A percentile compares a stretch with the other conserved stretches of the same genome.
phyloP scores from a whole-genome alignment of 1,140 invertebrate species.

The Lordiphosa collinella region DNA sequence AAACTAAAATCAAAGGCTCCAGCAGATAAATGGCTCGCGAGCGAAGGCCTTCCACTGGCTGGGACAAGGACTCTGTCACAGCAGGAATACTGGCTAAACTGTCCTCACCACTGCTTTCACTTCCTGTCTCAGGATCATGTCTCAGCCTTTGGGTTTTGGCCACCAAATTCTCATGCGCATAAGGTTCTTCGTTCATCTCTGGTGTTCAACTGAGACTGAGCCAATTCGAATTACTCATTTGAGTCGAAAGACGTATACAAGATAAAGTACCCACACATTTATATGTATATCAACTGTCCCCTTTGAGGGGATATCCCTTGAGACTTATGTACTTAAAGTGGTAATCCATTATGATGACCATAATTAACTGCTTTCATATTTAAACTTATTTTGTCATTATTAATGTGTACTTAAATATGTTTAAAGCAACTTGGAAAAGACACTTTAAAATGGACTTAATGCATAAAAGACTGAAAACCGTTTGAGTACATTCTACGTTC shows the following conservation, averaged over 20 bases:
- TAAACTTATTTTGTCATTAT: too few species aligned
- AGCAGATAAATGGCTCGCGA: slow-evolving; percentile 41
- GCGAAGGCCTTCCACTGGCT: background rate
- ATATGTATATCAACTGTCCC: slow-evolving; percentile 23
- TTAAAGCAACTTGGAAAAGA: background rate
- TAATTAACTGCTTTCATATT: too few species aligned
- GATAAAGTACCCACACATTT: slow-evolving; percentile 40
- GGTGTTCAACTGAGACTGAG: slow-evolving; percentile 27
- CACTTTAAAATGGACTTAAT: background rate
- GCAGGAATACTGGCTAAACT: background rate
- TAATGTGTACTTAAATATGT: too few species aligned
- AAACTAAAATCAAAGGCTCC: slow-evolving; percentile 62
- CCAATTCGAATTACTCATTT: slow-evolving; percentile 4
- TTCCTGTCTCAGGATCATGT: slow-evolving; percentile 4
- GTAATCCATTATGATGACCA: background rate
- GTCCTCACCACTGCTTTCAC: slow-evolving; percentile 10
- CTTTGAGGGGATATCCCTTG: slow-evolving; percentile 31
- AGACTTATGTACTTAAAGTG: slow-evolving; percentile 9
- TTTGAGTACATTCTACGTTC: too few species aligned
- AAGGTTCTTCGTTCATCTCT: slow-evolving; percentile 53
- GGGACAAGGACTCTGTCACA: background rate
- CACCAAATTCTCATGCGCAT: slow-evolving; percentile 51
- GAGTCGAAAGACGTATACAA: slow-evolving; percentile 7
- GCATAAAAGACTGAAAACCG: too few species aligned
- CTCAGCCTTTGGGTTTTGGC: slow-evolving; percentile 18